Percentiles rank a stretch among this genome's conserved stretches.
Conservation (phyloP, 23 tunicate genomes). For the Ascidia mentula region DNA sequence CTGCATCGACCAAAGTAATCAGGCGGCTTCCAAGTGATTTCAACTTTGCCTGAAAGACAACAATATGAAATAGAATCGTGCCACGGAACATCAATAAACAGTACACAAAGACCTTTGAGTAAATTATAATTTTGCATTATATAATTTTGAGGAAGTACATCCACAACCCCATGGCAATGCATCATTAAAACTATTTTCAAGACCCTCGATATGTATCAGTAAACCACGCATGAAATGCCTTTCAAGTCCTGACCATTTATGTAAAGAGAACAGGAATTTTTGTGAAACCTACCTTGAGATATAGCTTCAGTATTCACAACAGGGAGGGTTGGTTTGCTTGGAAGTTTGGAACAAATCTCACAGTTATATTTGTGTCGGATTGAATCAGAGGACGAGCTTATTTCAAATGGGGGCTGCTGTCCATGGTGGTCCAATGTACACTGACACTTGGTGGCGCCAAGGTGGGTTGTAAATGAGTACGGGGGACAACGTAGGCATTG, state of each 20-base stretch:
- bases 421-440: conserved; percentile 28
- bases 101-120: too few relatives aligned
- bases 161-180: too few relatives aligned
- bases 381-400: background rate
- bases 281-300: background rate
- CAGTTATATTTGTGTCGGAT: conserved; percentile 2
- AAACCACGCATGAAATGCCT: background rate
- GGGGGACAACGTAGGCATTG: conserved; percentile 45
- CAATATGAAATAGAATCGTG: too few relatives aligned
- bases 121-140: too few relatives aligned
- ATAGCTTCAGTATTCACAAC: background rate
- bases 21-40: conserved; percentile 51
- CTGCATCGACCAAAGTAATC: conserved; percentile 38
- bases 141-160: too few relatives aligned
- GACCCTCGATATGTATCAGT: background rate
- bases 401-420: background rate
- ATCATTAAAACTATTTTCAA: background rate
- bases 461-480: conserved; percentile 35
- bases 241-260: too few relatives aligned
- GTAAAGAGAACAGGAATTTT: too few relatives aligned
- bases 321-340: background rate
- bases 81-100: too few relatives aligned
- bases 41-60: conserved; percentile 14
- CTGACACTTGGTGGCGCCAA: conserved; percentile 40
- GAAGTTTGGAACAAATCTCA: conserved; percentile 31